phyloP scores from a whole-genome alignment of 2,797 vertebrate species.

The Centroberyx gerrardi region DNA sequence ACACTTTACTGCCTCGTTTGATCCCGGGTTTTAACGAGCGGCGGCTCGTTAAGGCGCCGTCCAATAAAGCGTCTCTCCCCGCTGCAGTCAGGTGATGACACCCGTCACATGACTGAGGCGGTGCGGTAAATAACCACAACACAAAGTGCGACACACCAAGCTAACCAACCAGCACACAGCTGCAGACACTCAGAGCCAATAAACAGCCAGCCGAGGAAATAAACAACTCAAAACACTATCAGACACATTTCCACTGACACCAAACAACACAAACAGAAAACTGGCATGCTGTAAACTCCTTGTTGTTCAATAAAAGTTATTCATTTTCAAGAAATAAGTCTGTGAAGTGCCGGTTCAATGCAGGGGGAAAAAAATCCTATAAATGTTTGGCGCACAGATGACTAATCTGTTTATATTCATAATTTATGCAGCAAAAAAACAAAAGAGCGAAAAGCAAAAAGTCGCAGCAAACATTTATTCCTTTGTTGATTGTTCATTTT shows the following conservation, averaged over 20 bases:
- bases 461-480: too few species aligned
- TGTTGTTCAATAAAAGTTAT: too few species aligned
- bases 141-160: constrained; percentile 30
- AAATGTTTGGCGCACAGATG: too few species aligned
- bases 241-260: constrained; percentile 30
- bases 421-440: too few species aligned
- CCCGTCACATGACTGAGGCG: constrained; percentile 22
- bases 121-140: constrained; percentile 50
- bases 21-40: constrained; percentile 56
- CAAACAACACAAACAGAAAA: constrained; percentile 16
- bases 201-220: constrained; percentile 46
- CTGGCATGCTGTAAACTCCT: neutral
- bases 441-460: too few species aligned
- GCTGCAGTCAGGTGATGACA: constrained; percentile 41
- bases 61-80: constrained; percentile 50
- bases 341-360: too few species aligned
- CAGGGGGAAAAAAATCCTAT: too few species aligned
- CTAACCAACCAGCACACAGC: constrained; percentile 46
- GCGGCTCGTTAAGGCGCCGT: constrained; percentile 54
- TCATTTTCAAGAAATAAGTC: too few species aligned
- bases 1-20: constrained; percentile 59
- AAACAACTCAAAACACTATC: constrained; percentile 51
- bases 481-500: too few species aligned
- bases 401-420: too few species aligned
- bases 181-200: constrained; percentile 38